Conservation (phyloP, 2,797 vertebrate genomes). For the Acestrorhynchus altus region DNA sequence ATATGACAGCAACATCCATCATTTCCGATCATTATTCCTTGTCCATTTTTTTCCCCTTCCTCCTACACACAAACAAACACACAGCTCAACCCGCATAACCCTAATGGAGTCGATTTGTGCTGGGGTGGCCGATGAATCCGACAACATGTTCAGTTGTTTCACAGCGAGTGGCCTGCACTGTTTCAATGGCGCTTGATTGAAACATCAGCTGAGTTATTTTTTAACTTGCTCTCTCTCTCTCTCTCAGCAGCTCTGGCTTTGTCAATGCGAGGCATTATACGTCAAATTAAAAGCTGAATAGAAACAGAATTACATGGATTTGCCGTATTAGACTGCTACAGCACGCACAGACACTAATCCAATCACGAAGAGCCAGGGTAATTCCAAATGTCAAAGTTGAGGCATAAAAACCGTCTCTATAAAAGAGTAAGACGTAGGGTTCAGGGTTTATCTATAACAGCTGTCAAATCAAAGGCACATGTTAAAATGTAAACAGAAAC, state of each 20-base stretch:
- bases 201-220: constrained; percentile 35
- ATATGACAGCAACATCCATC: neutral
- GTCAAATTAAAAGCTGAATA: constrained; percentile 66
- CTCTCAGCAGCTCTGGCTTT: constrained; percentile 24
- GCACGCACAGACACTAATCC: constrained; percentile 63
- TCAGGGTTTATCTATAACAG: neutral
- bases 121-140: constrained; percentile 23
- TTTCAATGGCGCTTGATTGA: constrained; percentile 65
- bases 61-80: neutral
- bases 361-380: constrained; percentile 63
- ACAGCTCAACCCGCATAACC: neutral
- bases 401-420: constrained; percentile 55
- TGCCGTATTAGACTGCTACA: constrained; percentile 49
- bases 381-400: constrained; percentile 48
- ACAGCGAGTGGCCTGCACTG: constrained; percentile 12
- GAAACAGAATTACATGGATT: constrained; percentile 67
- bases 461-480: neutral
- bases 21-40: constrained; percentile 22
- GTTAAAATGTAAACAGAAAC: neutral
- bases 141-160: constrained; percentile 35
- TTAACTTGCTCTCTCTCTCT: constrained; percentile 30
- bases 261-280: constrained; percentile 64
- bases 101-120: constrained; percentile 24
- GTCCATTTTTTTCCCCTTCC: constrained; percentile 14
- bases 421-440: neutral